Evolutionary conservation across 2,113 vertebrate species (phyloP), one percentile per base, ranked within the genome.

Genomic region (Numida meleagris): DNA sequence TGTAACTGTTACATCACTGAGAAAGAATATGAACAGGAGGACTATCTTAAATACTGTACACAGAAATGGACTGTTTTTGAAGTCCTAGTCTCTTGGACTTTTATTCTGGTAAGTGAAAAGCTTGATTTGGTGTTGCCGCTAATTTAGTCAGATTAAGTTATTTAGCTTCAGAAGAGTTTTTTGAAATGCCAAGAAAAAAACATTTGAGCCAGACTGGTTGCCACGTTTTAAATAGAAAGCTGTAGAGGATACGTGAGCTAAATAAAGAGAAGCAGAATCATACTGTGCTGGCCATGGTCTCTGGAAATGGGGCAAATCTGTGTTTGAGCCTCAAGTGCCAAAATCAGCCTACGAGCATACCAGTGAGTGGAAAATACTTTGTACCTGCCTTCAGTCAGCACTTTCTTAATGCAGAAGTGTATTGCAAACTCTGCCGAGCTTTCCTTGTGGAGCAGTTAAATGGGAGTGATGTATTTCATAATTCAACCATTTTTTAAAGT

Each of bases 81-180:
- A 94, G 79, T 86, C 63, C 67, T 93, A 66, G 85, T 76, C 45
- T 88, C 86, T 43, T 65, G 73, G 82, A 33, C 38, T 72, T 73
- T 78, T 80, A 83, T 72, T 67, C 25, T 80, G 51, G 34, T 83
- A 87, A 62, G 62, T 94, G 78, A 70, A 85, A 93, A 88, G 63
- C 25, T 55, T 31, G 55, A 86, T 76, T 95, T 78, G 66, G 75
- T 58, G 62, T 91, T 93, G 58, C 57, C 74, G 63, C 76, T 85
- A 73, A 74, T 79, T 89, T 93, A 75, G 58, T 86, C 7, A 5
- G 36, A 23, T 10, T 85, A 21, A 83, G 50, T 29, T 57, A 29
- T 36, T 81, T 21, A 11, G 66, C 84, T 93, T 96, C 92, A 70
- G 15, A 10, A 25, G 1, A 21, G 7, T 31, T 13, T 71, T 67